Evolutionary conservation across 2,797 vertebrate species (phyloP).

Genomic region (Aselliscus stoliczkanus): DNA sequence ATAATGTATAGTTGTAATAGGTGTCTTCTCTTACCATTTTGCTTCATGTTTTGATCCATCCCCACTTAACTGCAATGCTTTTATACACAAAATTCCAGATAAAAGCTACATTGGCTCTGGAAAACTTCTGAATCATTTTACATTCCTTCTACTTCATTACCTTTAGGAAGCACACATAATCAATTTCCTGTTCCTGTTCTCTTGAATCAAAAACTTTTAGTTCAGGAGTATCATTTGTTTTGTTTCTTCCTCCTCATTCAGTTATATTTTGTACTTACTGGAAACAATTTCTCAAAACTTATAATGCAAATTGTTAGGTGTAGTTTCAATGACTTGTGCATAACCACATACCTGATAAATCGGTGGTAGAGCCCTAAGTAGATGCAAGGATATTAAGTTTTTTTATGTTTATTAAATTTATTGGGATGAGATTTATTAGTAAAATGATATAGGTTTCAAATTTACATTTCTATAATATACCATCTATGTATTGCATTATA

Average conservation of each 20-base stretch:
- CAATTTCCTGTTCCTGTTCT: neutral
- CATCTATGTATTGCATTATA: neutral
- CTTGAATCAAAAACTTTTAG: neutral
- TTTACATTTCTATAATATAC: too few relatives aligned
- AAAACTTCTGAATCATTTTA: neutral
- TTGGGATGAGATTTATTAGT: too few relatives aligned
- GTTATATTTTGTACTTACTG: neutral
- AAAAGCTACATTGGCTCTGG: neutral
- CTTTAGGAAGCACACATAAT: neutral
- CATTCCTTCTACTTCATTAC: neutral
- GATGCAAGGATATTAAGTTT: neutral
- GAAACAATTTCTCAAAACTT: neutral
- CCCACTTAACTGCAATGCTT: neutral
- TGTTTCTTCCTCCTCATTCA: neutral
- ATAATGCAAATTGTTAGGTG: neutral
- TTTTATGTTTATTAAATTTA: too few relatives aligned
- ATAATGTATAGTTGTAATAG: neutral
- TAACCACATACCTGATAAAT: neutral
- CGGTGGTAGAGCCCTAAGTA: neutral
- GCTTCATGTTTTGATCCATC: neutral
- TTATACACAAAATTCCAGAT: neutral
- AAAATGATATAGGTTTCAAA: too few relatives aligned
- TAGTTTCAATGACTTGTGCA: neutral
- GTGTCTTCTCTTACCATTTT: neutral
- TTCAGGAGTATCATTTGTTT: neutral